Conservation (phyloP, 2,888 invertebrate genomes). For the Drosophila formosana region DNA sequence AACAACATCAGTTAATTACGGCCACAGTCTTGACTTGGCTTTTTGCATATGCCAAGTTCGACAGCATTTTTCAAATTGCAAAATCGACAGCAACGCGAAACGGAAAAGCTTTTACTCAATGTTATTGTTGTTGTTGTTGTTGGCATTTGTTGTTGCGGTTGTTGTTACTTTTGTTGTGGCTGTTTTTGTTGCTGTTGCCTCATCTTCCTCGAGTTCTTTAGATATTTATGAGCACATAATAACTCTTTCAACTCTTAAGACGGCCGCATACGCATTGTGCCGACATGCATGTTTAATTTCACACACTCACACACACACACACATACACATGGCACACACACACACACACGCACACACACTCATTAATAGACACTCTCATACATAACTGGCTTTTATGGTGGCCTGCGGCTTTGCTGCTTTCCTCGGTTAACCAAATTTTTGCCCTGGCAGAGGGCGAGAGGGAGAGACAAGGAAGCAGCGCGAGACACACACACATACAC, state of each 20-base stretch:
- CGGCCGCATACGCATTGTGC: slow-evolving; percentile 19
- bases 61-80: slow-evolving; percentile 17
- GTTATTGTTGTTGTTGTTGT: background rate
- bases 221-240: slow-evolving; percentile 57
- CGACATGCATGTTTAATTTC: slow-evolving; percentile 48
- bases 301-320: slow-evolving; percentile 13
- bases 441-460: background rate
- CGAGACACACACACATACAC: slow-evolving; percentile 13
- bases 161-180: background rate
- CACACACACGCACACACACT: slow-evolving; percentile 7
- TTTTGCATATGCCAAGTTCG: slow-evolving; percentile 37
- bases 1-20: slow-evolving; percentile 49
- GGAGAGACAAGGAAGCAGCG: background rate
- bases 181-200: slow-evolving; percentile 1
- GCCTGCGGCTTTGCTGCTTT: slow-evolving; percentile 42
- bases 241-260: slow-evolving; percentile 53
- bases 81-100: background rate
- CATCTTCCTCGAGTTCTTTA: slow-evolving; percentile 14
- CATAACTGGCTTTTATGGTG: slow-evolving; percentile 47
- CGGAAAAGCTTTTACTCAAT: background rate
- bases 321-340: too few relatives aligned
- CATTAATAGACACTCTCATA: slow-evolving; percentile 51
- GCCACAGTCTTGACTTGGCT: slow-evolving; percentile 27
- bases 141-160: background rate
- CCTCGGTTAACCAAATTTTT: slow-evolving; percentile 29